Evolutionary conservation across 2,797 vertebrate species (phyloP).

Genomic region (Mus minutoides): DNA sequence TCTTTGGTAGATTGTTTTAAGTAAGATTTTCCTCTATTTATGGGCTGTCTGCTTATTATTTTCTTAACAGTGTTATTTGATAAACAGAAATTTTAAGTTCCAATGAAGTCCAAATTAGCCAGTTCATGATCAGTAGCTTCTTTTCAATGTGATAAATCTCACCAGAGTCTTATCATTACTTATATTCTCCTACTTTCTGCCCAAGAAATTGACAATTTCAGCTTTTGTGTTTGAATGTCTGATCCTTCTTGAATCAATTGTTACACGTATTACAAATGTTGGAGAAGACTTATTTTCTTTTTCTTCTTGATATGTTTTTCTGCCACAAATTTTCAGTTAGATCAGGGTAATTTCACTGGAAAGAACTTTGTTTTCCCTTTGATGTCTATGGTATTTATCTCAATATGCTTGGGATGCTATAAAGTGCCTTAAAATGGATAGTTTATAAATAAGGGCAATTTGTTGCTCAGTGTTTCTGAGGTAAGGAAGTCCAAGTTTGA

Average conservation of each 20-base stretch:
- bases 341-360: background rate
- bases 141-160: background rate
- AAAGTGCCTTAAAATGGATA: background rate
- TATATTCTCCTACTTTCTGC: background rate
- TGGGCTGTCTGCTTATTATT: background rate
- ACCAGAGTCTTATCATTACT: background rate
- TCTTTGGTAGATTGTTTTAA: background rate
- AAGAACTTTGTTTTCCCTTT: background rate
- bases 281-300: background rate
- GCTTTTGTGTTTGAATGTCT: slow-evolving; percentile 9
- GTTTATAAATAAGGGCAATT: background rate
- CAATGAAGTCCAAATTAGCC: background rate
- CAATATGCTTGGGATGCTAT: background rate
- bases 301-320: background rate
- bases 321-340: background rate
- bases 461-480: background rate
- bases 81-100: slow-evolving; percentile 8
- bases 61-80: background rate
- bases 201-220: background rate
- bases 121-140: background rate
- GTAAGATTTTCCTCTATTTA: background rate
- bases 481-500: background rate
- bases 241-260: background rate
- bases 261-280: background rate
- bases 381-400: background rate